These are phyloP conservation scores for Cheumatopsyche charites DNA, from an alignment of 1,140 invertebrate genomes.

Conservation along the genomic window DNA sequence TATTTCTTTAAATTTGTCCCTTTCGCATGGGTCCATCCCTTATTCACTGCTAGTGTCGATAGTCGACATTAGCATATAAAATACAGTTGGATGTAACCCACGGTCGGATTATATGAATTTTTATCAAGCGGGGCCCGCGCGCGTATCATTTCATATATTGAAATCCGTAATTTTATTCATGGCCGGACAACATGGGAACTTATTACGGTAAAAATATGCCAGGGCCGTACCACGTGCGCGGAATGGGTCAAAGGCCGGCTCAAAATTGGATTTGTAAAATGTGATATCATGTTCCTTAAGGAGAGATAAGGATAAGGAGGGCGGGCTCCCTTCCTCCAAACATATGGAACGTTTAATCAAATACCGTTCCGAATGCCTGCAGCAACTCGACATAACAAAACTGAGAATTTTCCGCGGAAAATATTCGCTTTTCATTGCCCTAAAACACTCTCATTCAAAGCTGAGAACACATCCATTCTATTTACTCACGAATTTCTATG, in stretches of 20 bases:
- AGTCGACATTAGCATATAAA: conserved; percentile 37
- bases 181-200: conserved; percentile 39
- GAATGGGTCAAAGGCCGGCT: conserved; percentile 40
- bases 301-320: background rate
- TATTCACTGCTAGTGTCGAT: conserved; percentile 24
- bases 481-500: too few relatives aligned
- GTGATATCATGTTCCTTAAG: conserved; percentile 39
- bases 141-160: conserved; percentile 41
- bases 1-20: conserved; percentile 38
- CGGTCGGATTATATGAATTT: conserved; percentile 35
- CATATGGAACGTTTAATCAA: conserved; percentile 36
- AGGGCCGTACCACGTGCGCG: conserved; percentile 39
- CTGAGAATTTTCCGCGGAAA: conserved; percentile 18
- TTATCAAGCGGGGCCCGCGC: conserved; percentile 20
- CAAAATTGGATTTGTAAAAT: conserved; percentile 42
- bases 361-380: conserved; percentile 27
- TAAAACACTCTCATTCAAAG: background rate
- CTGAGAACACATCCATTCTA: background rate
- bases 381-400: conserved; percentile 28
- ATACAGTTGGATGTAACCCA: conserved; percentile 32
- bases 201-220: conserved; percentile 44
- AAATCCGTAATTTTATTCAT: conserved; percentile 45
- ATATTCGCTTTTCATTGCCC: background rate
- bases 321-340: too few relatives aligned
- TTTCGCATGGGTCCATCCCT: conserved; percentile 1